phyloP scores from a whole-genome alignment of 2,888 invertebrate genomes.

The Scaptomyza reducta region DNA sequence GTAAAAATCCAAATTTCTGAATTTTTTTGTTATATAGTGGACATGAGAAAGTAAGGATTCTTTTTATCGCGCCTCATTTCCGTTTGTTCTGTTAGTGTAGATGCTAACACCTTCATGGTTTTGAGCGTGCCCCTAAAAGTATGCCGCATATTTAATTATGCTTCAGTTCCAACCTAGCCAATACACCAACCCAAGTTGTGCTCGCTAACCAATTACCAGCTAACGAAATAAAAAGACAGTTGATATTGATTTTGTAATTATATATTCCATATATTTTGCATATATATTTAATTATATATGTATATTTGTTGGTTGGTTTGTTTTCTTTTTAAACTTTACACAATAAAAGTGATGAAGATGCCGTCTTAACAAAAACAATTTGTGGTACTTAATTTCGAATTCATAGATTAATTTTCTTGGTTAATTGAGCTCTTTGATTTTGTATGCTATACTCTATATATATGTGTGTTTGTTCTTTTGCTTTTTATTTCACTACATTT shows the following conservation, averaged over 20 bases:
- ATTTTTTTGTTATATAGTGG: too few relatives aligned
- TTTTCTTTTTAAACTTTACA: slow-evolving; percentile 53
- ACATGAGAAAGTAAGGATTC: too few relatives aligned
- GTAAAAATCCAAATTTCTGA: too few relatives aligned
- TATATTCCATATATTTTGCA: slow-evolving; percentile 75
- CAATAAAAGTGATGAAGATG: slow-evolving; percentile 75
- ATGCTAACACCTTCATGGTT: too few relatives aligned
- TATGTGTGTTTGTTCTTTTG: slow-evolving; percentile 13
- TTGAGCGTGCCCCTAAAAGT: too few relatives aligned
- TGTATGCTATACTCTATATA: slow-evolving; percentile 28
- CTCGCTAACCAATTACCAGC: neutral
- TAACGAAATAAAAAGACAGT: neutral
- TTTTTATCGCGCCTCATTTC: too few relatives aligned
- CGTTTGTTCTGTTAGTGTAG: too few relatives aligned
- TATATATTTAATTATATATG: slow-evolving; percentile 56
- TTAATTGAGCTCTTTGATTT: slow-evolving; percentile 56
- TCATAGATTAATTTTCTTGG: slow-evolving; percentile 50
- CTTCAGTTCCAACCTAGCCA: neutral
- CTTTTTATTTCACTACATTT: slow-evolving; percentile 30
- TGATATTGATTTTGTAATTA: slow-evolving; percentile 28
- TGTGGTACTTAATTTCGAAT: slow-evolving; percentile 64
- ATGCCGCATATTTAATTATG: neutral
- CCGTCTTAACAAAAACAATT: slow-evolving; percentile 73
- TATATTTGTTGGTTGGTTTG: slow-evolving; percentile 56
- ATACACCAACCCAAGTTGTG: neutral